Conservation (phyloP, 2,113 vertebrate species). For the Halcyon senegalensis region DNA sequence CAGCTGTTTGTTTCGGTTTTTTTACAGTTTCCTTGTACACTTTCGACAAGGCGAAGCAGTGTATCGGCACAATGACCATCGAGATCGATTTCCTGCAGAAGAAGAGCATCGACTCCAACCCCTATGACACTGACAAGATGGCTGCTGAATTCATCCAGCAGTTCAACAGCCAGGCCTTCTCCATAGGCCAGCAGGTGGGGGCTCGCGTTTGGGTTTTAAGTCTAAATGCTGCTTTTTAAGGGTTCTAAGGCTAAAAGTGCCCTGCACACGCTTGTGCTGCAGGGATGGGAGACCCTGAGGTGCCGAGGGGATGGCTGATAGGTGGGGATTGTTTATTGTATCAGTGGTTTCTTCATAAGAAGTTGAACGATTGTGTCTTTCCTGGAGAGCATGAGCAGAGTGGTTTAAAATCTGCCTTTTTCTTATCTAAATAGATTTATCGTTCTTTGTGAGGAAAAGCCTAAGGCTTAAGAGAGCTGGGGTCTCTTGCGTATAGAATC, state of each 20-base stretch:
- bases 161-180: slow-evolving; percentile 94
- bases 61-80: slow-evolving; percentile 88
- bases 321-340: neutral
- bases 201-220: neutral
- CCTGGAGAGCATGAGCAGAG: neutral
- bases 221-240: too few species aligned
- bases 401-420: neutral
- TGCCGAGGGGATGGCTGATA: neutral
- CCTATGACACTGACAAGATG: slow-evolving; percentile 95
- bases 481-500: neutral
- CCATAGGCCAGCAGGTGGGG: slow-evolving; percentile 87
- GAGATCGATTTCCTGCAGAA: slow-evolving; percentile 97
- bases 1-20: neutral
- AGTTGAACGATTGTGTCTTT: neutral
- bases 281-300: neutral
- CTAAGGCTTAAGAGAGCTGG: neutral
- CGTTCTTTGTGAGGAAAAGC: neutral
- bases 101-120: slow-evolving; percentile 91
- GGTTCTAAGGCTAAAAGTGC: too few species aligned
- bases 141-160: slow-evolving; percentile 90
- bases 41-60: slow-evolving; percentile 93
- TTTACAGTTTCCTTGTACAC: slow-evolving; percentile 83
- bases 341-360: neutral
- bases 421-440: neutral
- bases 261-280: fast-evolving